Conservation (phyloP, 30 jellyfish, hydroid and myxozoan species). For the Cassiopea xamachana region DNA sequence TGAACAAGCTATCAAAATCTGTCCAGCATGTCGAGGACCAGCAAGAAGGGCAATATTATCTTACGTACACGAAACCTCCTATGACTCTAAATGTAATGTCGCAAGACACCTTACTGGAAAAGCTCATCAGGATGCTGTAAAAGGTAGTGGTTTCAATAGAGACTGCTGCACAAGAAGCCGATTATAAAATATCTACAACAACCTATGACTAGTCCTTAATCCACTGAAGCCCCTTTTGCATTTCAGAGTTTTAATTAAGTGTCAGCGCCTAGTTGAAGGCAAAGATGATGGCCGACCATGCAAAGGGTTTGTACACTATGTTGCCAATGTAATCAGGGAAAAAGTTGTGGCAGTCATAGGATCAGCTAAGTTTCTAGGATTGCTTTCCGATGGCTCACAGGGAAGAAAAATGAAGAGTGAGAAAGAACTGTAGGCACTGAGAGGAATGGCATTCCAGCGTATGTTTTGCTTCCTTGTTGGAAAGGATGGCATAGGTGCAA, state of each 20-base stretch:
- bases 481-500: constrained; percentile 46
- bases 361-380: constrained; percentile 47
- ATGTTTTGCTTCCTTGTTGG: constrained; percentile 31
- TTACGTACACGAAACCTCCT: constrained; percentile 25
- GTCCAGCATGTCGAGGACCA: constrained; percentile 28
- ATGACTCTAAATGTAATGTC: constrained; percentile 21
- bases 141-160: constrained; percentile 4
- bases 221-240: constrained; percentile 23
- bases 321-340: constrained; percentile 30
- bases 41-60: constrained; percentile 13
- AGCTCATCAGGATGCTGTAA: constrained; percentile 11
- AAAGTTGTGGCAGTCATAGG: constrained; percentile 51
- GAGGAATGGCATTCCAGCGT: constrained; percentile 51
- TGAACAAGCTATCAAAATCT: not conserved
- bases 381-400: constrained; percentile 67
- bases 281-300: constrained; percentile 18
- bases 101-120: constrained; percentile 6
- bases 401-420: constrained; percentile 72
- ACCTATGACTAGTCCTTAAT: constrained; percentile 20
- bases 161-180: constrained; percentile 31
- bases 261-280: constrained; percentile 31
- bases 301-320: constrained; percentile 8
- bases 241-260: constrained; percentile 12
- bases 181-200: constrained; percentile 7
- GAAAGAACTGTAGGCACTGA: constrained; percentile 71